These are phyloP conservation scores for Sebastes diaconus DNA, from an alignment of 2,797 vertebrate species.

Conservation along the genomic window DNA sequence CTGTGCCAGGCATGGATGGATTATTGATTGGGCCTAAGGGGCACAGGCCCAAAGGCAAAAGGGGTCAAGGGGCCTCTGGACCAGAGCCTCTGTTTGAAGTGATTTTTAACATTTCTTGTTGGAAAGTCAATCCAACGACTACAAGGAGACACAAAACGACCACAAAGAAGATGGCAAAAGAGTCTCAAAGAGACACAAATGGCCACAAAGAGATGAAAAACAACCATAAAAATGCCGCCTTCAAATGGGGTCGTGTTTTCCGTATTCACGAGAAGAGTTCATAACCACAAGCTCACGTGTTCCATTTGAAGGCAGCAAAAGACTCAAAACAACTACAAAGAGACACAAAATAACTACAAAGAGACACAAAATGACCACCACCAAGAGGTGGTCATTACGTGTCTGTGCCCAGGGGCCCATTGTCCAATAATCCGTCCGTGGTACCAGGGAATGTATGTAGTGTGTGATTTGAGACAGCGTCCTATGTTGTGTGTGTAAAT, in stretches of 20 bases:
- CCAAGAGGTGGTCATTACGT: neutral
- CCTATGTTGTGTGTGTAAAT: slow-evolving; percentile 3
- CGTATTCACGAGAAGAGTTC: too few species aligned
- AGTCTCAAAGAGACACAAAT: neutral
- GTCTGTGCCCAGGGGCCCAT: neutral
- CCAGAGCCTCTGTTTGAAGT: neutral
- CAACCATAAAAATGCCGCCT: neutral
- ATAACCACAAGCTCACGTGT: neutral
- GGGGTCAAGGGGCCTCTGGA: neutral
- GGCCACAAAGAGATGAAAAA: neutral
- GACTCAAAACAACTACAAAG: neutral
- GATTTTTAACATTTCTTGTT: neutral
- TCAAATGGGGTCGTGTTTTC: neutral
- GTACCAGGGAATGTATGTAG: slow-evolving; percentile 44
- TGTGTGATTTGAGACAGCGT: slow-evolving; percentile 66
- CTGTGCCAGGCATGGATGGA: slow-evolving; percentile 27
- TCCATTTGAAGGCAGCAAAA: neutral
- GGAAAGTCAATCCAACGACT: neutral
- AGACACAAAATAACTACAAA: neutral
- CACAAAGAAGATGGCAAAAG: neutral
- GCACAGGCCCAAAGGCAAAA: neutral
- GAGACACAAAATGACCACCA: neutral
- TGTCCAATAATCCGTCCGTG: neutral
- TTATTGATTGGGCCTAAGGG: neutral
- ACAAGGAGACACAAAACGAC: neutral